Base-by-base conservation (phyloP, 1,140 invertebrate genomes). In the Arctopsyche grandis region DNA sequence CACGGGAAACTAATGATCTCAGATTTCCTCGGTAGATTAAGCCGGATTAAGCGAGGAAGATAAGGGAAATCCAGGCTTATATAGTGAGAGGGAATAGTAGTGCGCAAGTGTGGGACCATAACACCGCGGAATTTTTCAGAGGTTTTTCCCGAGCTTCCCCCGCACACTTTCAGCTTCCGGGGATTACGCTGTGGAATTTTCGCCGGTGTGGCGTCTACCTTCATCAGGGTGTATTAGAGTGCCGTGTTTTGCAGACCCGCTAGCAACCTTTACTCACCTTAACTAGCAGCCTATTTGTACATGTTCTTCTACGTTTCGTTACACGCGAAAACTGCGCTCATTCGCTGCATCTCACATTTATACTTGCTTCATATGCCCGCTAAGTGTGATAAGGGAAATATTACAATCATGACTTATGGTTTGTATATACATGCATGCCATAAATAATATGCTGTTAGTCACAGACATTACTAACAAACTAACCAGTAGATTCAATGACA, bases 21-120 rank as follows among this genome's bases (percentile, higher is more conserved):
- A 79, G 78, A 79, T 79, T 79, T 79, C 38, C 78, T 75, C 63
- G 70, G 78, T 79, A 74, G 78, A 79, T 79, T 79, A 79, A 79
- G 78, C 38, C 38, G 52, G 78, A 58, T 79, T 79, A 74, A 19
- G 52, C 44, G 24, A 21, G 48, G 58, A 48, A 71, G 69, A 79
- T 75, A 79, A 43, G 60, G 14, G 24, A 66, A 79, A 79, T 60
- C 71, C 70, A n/a, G 70, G 71, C 26, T 79, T 79, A 38, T 38
- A 38, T 38, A 75, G 70, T 43, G 60, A 22, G 14, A 48, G 38
- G 44, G 43, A 46, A 24, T 74, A 70, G 69, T 70, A 70, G 69
- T 70, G 26, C 26, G 21, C 24, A 19, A 70, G 69, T 43, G 21
- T 29, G 22, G 69, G 5, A 29, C n/a, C 24, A 24, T 73, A 19